Base-by-base conservation (phyloP, 2,113 vertebrate genomes). In the Calyptomena viridis region DNA sequence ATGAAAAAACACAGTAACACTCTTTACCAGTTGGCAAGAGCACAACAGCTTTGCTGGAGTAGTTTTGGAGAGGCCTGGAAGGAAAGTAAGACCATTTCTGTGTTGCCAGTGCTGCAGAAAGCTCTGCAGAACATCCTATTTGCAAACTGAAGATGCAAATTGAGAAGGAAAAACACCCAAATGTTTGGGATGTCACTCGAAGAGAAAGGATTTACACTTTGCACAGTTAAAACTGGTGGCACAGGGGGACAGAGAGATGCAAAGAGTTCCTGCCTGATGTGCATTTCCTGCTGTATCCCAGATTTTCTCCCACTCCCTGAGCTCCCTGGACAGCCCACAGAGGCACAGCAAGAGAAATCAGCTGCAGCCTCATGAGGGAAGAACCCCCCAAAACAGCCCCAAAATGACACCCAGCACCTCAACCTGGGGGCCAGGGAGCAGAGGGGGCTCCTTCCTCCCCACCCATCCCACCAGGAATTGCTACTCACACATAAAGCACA, bases 401-500 rank as follows among this genome's bases (percentile, higher is more conserved):
- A 72, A 39, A 1, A 44, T 0, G 14, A 8, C 35, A 25, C 19
- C 0, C 35, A 49, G 40, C 21, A n/a, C 2, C 4, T 46, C 14
- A 40, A 28, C 28, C 6, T 9, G 9, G 25, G 35, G 40, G 20
- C 15, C 20, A 31, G 62, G 27, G 39, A 33, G 62, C 39, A 42
- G 33, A 33, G 56, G 56, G n/a, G 56, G 44, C 60, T 35, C 53
- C 58, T 12, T 2, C 73, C 19, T 2, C 33, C 83, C 46, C 8
- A n/a, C n/a, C n/a, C n/a, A n/a, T 18, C 11, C 23, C 40, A 11
- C 5, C 56, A 2, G 49, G 68, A 53, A 18, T 20, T 4, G 81
- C 30, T 88, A 99, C 99, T 99, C 98, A 99, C 99, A 99, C 98
- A 27, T 99, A 99, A 56, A 99, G 99, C 88, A 99, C 97, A 0